Conservation (phyloP, 2,113 vertebrate genomes). For the Syngnathus typhle region DNA sequence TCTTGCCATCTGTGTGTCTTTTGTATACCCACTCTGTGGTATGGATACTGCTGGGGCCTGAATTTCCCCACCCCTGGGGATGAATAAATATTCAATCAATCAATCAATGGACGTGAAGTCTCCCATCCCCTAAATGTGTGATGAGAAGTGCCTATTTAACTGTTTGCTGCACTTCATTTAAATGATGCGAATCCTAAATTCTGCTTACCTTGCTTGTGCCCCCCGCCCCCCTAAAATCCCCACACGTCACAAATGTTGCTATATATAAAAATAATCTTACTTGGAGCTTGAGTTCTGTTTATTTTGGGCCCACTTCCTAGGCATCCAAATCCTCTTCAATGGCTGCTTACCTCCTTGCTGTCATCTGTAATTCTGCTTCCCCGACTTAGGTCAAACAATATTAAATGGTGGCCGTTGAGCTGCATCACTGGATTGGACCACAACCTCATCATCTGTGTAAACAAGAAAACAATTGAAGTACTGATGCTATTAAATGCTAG, state of each 20-base stretch:
- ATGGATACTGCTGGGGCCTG: no score
- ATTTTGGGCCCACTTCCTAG: no score
- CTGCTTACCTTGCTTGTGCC: not conserved
- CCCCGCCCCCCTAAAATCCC: no score
- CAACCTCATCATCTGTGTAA: slow-evolving; percentile 28
- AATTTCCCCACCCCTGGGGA: no score
- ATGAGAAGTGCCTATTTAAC: not conserved
- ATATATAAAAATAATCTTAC: no score
- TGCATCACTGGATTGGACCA: not conserved
- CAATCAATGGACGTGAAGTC: not conserved
- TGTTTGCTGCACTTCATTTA: not conserved
- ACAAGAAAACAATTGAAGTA: not conserved
- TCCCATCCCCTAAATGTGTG: not conserved
- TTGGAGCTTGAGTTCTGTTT: no score
- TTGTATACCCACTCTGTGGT: no score
- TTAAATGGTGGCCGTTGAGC: not conserved
- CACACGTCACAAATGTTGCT: no score
- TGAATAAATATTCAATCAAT: no score
- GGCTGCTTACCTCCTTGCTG: not conserved
- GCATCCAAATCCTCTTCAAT: no score
- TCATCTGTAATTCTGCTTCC: not conserved
- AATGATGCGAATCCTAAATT: not conserved
- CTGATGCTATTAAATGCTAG: not conserved
- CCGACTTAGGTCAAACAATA: no score
- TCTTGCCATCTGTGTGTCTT: no score